Base-by-base conservation (phyloP, 2,888 invertebrate species). In the Phortica okadai region DNA sequence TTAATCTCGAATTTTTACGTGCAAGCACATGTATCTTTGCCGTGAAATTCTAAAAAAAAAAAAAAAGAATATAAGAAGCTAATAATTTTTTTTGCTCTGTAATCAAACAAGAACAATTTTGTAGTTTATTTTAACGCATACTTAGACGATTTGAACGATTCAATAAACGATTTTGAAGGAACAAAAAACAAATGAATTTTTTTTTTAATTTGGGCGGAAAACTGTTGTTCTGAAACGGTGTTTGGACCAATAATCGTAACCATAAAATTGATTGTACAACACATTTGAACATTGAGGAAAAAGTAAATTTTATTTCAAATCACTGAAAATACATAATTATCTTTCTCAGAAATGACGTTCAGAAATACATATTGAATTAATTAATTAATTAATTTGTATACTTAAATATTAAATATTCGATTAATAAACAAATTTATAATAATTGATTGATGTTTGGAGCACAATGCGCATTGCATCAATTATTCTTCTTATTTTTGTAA, bases 241-340 rank as follows among this genome's bases (percentile, higher is more conserved):
- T 50, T 6, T 50, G 8, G 10, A 14, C 50, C 50, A 50, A 50
- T 50, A 50, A 50, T 5, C 14, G 2, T 6, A 50, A 50, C 14
- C 50, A 11, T 11, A 14, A 8, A 50, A 50, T 5, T 50, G 10
- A 50, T 11, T 11, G 14, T 8, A 8, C 50, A 50, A 50, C 10
- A 8, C 8, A 14, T 64, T 4, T 81, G 76, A 82, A 82, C 82
- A 83, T 80, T 78, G 82, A 81, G 79, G 77, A 83, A 82, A 82
- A 78, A 78, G 74, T 78, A 78, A 83, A 85, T 81, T 78, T 85
- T 87, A 86, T 87, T 85, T 84, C 73, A 85, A 85, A 83, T 83
- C 80, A 87, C 78, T 80, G 79, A 86, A 79, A 81, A 76, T 77
- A 84, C 84, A 80, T 74, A 82, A 80, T 80, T 83, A 80, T 81